Percentiles rank a stretch among this genome's conserved stretches.
Evolutionary conservation across 2,113 vertebrate genomes (phyloP).

Genomic region (Aspiorhynchus laticeps): DNA sequence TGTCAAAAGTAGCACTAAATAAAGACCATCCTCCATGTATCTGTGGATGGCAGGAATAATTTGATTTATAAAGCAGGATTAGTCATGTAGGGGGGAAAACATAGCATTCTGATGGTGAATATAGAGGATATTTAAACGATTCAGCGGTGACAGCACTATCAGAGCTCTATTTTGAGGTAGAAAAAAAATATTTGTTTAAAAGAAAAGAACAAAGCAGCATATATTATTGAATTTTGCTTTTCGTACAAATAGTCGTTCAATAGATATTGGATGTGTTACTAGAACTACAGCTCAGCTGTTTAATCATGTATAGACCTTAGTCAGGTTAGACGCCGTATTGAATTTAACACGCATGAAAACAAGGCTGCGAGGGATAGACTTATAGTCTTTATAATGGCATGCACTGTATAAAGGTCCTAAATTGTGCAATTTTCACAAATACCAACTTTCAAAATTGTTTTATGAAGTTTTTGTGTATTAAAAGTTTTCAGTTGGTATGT

Average conservation of each 20-base stretch:
- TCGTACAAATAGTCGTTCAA: neutral
- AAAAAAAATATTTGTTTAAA: neutral
- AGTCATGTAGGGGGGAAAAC: neutral
- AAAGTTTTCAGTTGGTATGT: no score
- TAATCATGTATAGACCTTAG: neutral
- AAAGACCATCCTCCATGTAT: slow-evolving; percentile 33
- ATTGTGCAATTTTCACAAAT: no score
- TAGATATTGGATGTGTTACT: neutral
- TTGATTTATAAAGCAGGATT: slow-evolving; percentile 25
- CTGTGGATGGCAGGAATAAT: slow-evolving; percentile 13
- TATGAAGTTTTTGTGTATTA: no score
- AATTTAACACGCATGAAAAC: no score
- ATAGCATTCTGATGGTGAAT: neutral
- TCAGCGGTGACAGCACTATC: neutral
- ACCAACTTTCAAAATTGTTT: no score
- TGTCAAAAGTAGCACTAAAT: slow-evolving; percentile 59
- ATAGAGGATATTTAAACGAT: neutral
- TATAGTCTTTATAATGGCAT: no score
- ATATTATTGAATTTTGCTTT: neutral
- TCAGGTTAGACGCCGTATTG: no score
- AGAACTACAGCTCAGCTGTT: neutral
- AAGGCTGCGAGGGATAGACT: no score
- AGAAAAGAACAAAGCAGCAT: neutral
- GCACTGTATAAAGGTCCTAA: no score
- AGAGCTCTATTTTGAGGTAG: neutral